Evolutionary conservation across 2,113 vertebrate genomes (phyloP).

Genomic region (Neolamprologus variostigma): DNA sequence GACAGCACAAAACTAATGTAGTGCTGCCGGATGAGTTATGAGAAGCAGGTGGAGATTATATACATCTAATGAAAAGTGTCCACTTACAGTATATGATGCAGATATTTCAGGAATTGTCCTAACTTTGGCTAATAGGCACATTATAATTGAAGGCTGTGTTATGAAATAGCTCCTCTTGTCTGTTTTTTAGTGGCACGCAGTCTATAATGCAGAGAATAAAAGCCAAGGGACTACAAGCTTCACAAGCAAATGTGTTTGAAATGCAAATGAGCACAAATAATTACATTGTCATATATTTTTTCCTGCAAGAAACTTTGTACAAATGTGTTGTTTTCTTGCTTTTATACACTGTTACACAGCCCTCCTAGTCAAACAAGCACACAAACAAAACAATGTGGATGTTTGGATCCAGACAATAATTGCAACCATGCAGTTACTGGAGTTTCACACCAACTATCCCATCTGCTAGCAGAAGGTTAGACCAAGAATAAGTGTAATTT

Average conservation of each 20-base stretch:
- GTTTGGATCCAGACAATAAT: not conserved
- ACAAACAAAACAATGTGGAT: not conserved
- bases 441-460: not conserved
- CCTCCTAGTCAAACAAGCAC: not conserved
- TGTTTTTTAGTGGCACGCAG: not conserved
- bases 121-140: not conserved
- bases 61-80: not conserved
- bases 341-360: not conserved
- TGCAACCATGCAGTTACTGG: not conserved
- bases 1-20: not conserved
- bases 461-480: not conserved
- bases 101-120: not conserved
- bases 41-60: not conserved
- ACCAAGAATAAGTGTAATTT: not conserved
- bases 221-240: not conserved
- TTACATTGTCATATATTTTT: not conserved
- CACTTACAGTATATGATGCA: not conserved
- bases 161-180: not conserved
- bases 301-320: not conserved
- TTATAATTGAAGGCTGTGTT: not conserved
- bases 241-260: slow-evolving; percentile 19
- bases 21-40: not conserved
- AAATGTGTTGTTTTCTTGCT: not conserved
- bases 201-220: not conserved
- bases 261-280: slow-evolving; percentile 44